A percentile compares a stretch with the other conserved stretches of the same genome.
phyloP scores from a whole-genome alignment of 2,888 invertebrate genomes.

The Tenthredo amoena region DNA sequence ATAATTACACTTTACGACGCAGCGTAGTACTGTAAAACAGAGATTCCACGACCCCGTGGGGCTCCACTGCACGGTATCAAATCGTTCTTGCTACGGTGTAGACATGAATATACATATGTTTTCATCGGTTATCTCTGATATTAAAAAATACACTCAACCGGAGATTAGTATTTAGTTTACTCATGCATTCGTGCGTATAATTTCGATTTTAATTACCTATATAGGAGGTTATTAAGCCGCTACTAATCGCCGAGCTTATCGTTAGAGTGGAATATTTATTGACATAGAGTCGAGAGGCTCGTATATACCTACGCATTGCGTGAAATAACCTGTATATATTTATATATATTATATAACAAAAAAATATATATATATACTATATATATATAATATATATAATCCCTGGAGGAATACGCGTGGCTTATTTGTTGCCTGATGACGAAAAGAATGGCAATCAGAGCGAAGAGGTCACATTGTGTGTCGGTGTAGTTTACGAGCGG shows the following conservation, averaged over 20 bases:
- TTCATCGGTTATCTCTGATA: not conserved
- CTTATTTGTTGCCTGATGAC: constrained; percentile 44
- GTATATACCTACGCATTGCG: not conserved
- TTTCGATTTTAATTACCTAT: not conserved
- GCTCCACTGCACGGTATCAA: not conserved
- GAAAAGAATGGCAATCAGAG: constrained; percentile 71
- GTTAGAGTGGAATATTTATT: not conserved
- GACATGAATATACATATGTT: not conserved
- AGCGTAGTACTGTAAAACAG: not conserved
- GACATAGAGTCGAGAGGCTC: not conserved
- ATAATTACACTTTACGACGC: constrained; percentile 24
- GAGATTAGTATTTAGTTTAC: not conserved
- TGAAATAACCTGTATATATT: not conserved
- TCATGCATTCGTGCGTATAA: not conserved
- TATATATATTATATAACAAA: not conserved
- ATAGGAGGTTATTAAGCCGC: not conserved
- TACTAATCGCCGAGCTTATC: not conserved
- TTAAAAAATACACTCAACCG: not conserved
- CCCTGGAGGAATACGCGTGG: not conserved
- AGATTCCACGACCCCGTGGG: not conserved
- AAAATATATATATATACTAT: not conserved
- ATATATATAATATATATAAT: not conserved
- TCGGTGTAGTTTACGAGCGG: constrained; percentile 69
- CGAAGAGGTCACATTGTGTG: constrained; percentile 68
- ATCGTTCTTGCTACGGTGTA: not conserved